Evolutionary conservation across 2,113 vertebrate species (phyloP).

Genomic region (Saccopteryx bilineata): DNA sequence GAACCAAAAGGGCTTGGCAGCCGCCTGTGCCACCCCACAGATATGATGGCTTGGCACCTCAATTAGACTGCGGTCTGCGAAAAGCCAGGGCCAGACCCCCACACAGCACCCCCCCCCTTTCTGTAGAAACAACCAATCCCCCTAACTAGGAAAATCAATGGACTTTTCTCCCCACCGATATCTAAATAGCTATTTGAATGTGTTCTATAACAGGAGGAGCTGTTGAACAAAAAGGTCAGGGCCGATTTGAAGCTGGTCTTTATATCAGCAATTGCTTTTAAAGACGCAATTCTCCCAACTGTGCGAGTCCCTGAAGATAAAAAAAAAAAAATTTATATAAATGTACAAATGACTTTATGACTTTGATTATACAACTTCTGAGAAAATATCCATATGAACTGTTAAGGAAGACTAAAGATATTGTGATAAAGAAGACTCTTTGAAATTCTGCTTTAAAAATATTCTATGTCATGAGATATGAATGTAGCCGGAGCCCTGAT

Average conservation of each 20-base stretch:
- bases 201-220: constrained; percentile 71
- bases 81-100: constrained; percentile 43
- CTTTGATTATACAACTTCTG: constrained; percentile 73
- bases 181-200: constrained; percentile 84
- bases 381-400: constrained; percentile 67
- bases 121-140: constrained; percentile 74
- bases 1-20: neutral
- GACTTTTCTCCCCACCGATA: constrained; percentile 68
- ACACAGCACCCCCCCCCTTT: constrained; percentile 41
- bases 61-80: constrained; percentile 36
- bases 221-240: constrained; percentile 86
- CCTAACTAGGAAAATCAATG: constrained; percentile 82
- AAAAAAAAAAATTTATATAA: constrained; percentile 76
- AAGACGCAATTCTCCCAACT: constrained; percentile 68
- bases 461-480: constrained; percentile 76
- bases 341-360: constrained; percentile 74
- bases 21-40: neutral
- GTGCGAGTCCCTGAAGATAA: constrained; percentile 73
- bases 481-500: constrained; percentile 75
- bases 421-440: constrained; percentile 75
- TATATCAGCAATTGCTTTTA: constrained; percentile 82
- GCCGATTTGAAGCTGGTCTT: constrained; percentile 81
- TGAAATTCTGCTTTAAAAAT: constrained; percentile 80
- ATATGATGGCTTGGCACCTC: neutral
- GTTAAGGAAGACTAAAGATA: constrained; percentile 80